These are phyloP conservation scores for Pycnonotus jocosus DNA, from an alignment of 2,113 vertebrate species.

Conservation along the genomic window DNA sequence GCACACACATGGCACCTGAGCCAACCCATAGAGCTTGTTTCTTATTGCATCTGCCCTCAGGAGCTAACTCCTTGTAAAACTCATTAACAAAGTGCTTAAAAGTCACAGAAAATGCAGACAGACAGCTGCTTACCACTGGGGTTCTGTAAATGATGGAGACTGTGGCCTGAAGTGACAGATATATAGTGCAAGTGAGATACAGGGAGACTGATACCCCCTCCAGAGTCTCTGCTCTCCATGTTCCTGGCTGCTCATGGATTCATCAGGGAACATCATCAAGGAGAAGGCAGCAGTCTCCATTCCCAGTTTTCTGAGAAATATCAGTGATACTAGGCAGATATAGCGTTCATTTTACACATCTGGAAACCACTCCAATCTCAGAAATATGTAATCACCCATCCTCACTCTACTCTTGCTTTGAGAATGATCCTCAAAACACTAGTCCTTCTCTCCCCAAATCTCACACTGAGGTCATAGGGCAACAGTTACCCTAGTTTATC, in stretches of 20 bases:
- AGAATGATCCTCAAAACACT: not conserved
- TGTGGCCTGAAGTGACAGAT: constrained; percentile 8
- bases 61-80: not conserved
- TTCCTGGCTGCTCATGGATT: not conserved
- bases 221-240: not conserved
- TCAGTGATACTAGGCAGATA: not conserved
- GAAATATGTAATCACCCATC: not conserved
- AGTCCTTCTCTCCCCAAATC: not conserved
- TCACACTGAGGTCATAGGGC: not conserved
- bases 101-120: constrained; percentile 23
- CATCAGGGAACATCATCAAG: not conserved
- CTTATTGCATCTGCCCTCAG: not conserved
- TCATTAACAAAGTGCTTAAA: constrained; percentile 18
- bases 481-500: not conserved
- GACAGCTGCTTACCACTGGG: constrained; percentile 37
- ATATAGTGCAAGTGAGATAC: not conserved
- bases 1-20: not conserved
- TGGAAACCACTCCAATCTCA: not conserved
- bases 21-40: not conserved
- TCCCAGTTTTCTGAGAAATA: not conserved
- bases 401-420: not conserved
- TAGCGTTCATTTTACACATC: not conserved
- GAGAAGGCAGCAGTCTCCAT: not conserved
- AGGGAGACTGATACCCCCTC: not conserved
- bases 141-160: not conserved